A percentile compares a stretch with the other conserved stretches of the same genome.
Evolutionary conservation across 2,888 invertebrate species (phyloP).

Genomic region (Dexiosoma caninum): DNA sequence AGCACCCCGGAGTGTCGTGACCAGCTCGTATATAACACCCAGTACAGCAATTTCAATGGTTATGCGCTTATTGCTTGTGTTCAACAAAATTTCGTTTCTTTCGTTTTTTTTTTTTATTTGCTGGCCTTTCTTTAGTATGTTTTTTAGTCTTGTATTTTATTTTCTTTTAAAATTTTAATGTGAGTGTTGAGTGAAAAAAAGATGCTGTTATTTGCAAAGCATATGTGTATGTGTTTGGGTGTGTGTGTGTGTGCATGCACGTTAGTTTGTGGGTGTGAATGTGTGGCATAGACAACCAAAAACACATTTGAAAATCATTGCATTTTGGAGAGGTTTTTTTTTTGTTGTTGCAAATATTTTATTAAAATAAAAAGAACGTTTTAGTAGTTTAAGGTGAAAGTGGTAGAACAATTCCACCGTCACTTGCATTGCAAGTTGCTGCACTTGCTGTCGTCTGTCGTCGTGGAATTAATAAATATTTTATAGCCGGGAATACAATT

Average conservation of each 20-base stretch:
- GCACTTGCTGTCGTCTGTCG: no score
- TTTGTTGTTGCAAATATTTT: background rate
- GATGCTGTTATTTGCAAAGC: constrained; percentile 37
- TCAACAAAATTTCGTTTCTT: constrained; percentile 36
- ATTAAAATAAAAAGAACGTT: background rate
- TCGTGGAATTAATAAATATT: no score
- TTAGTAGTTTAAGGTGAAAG: background rate
- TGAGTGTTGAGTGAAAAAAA: constrained; percentile 15
- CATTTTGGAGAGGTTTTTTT: background rate
- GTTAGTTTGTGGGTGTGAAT: background rate
- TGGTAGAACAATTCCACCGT: background rate
- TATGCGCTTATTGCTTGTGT: constrained; percentile 68
- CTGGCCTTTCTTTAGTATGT: background rate
- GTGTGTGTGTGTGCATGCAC: no score
- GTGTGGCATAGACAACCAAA: background rate
- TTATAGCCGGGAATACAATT: no score
- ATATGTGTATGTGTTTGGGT: background rate
- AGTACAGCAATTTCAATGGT: constrained; percentile 77
- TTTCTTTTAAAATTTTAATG: constrained; percentile 54
- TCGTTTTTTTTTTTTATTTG: background rate
- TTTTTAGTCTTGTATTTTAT: constrained; percentile 28
- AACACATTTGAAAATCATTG: background rate
- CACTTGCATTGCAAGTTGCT: background rate
- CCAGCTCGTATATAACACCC: constrained; percentile 78
- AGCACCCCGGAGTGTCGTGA: constrained; percentile 79